These are phyloP conservation scores for Sacculina carcini DNA, from an alignment of 2,888 invertebrate species.

Conservation along the genomic window DNA sequence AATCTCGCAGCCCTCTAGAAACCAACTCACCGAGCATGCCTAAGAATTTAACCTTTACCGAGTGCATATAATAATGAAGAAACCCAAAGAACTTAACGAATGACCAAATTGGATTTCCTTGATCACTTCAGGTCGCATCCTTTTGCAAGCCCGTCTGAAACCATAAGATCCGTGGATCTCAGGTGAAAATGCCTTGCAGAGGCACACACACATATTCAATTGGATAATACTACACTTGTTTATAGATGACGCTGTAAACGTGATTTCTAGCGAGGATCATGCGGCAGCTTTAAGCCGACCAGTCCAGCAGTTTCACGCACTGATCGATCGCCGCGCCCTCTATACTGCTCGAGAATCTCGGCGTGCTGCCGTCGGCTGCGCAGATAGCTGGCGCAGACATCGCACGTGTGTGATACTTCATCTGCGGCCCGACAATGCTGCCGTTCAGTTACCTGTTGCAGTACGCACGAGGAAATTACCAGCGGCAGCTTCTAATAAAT, in stretches of 20 bases:
- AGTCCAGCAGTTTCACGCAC: slow-evolving; percentile 47
- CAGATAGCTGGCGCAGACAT: slow-evolving; percentile 51
- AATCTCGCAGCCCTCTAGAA: too few relatives aligned
- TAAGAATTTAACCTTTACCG: too few relatives aligned
- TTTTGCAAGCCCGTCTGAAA: too few relatives aligned
- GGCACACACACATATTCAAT: not conserved
- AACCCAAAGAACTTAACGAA: too few relatives aligned
- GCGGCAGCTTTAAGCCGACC: slow-evolving; percentile 60
- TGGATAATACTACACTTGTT: not conserved
- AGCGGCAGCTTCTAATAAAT: too few relatives aligned
- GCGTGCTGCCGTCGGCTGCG: slow-evolving; percentile 34
- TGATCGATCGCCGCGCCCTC: slow-evolving; percentile 50
- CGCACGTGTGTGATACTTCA: slow-evolving; percentile 47
- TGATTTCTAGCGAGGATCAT: slow-evolving; percentile 29
- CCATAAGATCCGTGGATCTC: too few relatives aligned
- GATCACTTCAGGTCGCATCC: too few relatives aligned
- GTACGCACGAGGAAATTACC: too few relatives aligned
- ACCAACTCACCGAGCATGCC: too few relatives aligned
- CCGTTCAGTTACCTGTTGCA: slow-evolving; percentile 44
- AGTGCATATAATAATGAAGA: too few relatives aligned
- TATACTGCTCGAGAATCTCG: slow-evolving; percentile 42
- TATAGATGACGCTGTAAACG: not conserved
- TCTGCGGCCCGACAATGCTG: slow-evolving; percentile 54
- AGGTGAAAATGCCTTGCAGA: too few relatives aligned
- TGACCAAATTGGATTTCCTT: too few relatives aligned